phyloP scores from a whole-genome alignment of 2,113 vertebrate genomes.

The Scatophagus argus region DNA sequence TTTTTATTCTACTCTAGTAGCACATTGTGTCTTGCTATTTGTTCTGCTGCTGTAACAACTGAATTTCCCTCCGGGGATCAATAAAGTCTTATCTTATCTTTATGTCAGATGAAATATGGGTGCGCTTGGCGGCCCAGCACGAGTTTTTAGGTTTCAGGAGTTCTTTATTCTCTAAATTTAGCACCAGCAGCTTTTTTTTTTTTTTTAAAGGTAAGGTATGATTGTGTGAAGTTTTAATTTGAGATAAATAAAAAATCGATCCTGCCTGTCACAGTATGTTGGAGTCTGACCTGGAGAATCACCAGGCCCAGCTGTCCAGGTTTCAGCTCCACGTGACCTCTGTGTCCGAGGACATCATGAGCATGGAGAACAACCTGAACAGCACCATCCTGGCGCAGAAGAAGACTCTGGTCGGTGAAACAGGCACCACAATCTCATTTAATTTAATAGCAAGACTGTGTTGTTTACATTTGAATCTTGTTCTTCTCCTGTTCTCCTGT shows the following conservation, averaged over 20 bases:
- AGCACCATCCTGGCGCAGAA: conserved; percentile 49
- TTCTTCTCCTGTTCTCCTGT: neutral
- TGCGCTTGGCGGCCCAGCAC: neutral
- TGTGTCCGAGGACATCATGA: conserved; percentile 34
- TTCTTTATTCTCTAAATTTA: neutral
- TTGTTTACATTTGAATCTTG: neutral
- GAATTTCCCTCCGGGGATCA: too few relatives aligned
- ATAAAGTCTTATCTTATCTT: too few relatives aligned
- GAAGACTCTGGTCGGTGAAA: conserved; percentile 53
- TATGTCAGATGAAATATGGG: too few relatives aligned
- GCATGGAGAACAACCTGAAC: conserved; percentile 57
- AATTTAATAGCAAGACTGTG: neutral
- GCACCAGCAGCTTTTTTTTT: neutral
- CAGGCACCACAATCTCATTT: neutral
- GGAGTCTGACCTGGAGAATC: conserved; percentile 67
- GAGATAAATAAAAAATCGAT: neutral
- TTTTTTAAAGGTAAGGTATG: neutral
- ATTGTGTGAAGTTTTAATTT: too few relatives aligned
- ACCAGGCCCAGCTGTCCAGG: conserved; percentile 63
- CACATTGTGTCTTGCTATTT: too few relatives aligned
- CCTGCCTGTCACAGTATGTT: conserved; percentile 45
- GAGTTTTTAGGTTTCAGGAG: neutral
- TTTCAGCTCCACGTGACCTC: conserved; percentile 55
- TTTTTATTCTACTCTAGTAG: too few relatives aligned
- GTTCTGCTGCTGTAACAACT: too few relatives aligned